Percentiles rank a stretch among this genome's conserved stretches.
These are phyloP conservation scores for Cerastis leucographa DNA, from an alignment of 2,888 invertebrate species.

Conservation along the genomic window DNA sequence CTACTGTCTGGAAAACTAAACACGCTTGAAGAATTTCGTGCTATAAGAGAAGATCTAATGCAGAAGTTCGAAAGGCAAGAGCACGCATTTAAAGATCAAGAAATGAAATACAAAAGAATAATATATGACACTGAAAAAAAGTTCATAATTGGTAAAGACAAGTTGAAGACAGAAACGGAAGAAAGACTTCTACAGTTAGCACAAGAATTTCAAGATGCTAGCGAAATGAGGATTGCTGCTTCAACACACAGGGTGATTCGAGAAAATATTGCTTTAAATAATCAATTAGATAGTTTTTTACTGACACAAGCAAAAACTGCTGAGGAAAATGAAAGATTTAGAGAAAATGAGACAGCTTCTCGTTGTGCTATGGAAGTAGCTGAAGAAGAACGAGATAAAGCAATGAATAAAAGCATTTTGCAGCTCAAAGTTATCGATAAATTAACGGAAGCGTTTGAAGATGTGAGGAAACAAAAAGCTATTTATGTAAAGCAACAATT, in stretches of 20 bases:
- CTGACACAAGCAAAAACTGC: conserved; percentile 92
- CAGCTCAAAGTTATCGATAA: conserved; percentile 92
- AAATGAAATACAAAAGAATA: conserved; percentile 93
- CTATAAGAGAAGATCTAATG: conserved; percentile 95
- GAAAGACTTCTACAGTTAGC: conserved; percentile 94
- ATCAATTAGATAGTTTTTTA: conserved; percentile 93
- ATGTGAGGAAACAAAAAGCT: conserved; percentile 87
- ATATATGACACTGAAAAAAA: conserved; percentile 94
- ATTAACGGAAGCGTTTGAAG: conserved; percentile 90
- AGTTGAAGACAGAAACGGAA: conserved; percentile 96
- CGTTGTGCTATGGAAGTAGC: conserved; percentile 90
- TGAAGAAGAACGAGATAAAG: conserved; percentile 92
- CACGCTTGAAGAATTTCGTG: conserved; percentile 96
- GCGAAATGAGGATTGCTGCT: conserved; percentile 96
- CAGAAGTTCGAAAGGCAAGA: conserved; percentile 95
- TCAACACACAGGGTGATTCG: conserved; percentile 96
- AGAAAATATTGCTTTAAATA: conserved; percentile 95
- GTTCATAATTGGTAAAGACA: conserved; percentile 94
- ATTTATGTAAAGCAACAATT: conserved; percentile 82
- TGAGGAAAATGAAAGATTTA: conserved; percentile 91
- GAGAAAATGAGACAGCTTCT: conserved; percentile 90
- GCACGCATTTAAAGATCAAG: conserved; percentile 93
- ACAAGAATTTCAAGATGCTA: conserved; percentile 96
- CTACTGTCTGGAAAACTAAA: conserved; percentile 96
- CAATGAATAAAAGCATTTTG: conserved; percentile 91